These are phyloP conservation scores for Dysmachus trigonus DNA, from an alignment of 2,888 invertebrate genomes.

Conservation along the genomic window DNA sequence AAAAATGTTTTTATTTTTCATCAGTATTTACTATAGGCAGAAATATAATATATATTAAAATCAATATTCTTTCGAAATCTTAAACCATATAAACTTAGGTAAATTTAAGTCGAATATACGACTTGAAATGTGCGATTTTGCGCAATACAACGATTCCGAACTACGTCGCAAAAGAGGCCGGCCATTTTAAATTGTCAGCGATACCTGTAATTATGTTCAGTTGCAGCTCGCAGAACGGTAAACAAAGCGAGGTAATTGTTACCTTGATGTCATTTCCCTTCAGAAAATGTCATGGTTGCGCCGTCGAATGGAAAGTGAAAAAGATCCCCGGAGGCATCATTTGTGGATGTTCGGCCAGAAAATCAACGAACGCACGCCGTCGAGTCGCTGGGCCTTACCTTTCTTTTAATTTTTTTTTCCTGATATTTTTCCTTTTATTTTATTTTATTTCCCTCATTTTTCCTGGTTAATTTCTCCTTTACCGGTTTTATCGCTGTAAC, in stretches of 20 bases:
- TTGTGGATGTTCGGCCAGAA: not conserved
- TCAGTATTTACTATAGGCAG: too few relatives aligned
- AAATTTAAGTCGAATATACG: not conserved
- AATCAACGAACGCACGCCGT: not conserved
- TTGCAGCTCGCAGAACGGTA: not conserved
- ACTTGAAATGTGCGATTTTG: not conserved
- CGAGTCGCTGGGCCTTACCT: not conserved
- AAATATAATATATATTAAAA: not conserved
- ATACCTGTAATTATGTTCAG: not conserved
- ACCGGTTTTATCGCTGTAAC: not conserved
- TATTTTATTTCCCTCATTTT: not conserved
- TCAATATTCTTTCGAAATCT: not conserved
- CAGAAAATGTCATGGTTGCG: not conserved
- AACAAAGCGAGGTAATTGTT: not conserved
- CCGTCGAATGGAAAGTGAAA: not conserved
- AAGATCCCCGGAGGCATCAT: not conserved
- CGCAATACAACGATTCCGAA: not conserved
- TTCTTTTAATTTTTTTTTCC: not conserved
- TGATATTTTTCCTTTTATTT: not conserved
- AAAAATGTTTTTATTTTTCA: too few relatives aligned
- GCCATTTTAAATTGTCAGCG: not conserved
- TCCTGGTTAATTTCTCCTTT: not conserved
- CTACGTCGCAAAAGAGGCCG: not conserved
- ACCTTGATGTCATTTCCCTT: not conserved
- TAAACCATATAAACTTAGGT: not conserved